These are phyloP conservation scores for Hesperia comma DNA, from an alignment of 2,888 invertebrate species.

Conservation along the genomic window DNA sequence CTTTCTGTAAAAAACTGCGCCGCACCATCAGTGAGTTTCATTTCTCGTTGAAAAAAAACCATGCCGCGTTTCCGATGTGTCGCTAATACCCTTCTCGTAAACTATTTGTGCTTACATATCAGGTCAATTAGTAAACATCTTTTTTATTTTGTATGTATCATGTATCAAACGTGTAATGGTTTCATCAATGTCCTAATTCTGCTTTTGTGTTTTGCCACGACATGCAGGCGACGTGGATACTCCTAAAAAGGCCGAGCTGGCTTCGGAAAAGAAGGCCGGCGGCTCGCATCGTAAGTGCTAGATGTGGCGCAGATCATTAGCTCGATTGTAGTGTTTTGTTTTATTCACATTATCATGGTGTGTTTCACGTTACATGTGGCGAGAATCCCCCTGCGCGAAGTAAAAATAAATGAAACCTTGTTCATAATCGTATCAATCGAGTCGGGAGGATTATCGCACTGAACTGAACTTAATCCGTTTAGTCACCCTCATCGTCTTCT, in stretches of 20 bases:
- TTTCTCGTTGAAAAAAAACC: conserved; percentile 32
- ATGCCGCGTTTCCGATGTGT: conserved; percentile 21
- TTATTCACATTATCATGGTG: conserved; percentile 40
- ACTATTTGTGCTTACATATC: conserved; percentile 22
- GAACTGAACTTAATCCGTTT: conserved; percentile 26
- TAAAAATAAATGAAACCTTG: conserved; percentile 31
- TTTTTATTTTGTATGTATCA: conserved; percentile 44
- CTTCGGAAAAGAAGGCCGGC: conserved; percentile 78
- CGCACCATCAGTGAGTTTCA: conserved; percentile 79
- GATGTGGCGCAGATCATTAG: conserved; percentile 70
- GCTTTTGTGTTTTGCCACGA: conserved; percentile 81
- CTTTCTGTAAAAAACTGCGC: conserved; percentile 80
- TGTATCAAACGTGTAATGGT: conserved; percentile 52
- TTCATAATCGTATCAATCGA: conserved; percentile 21
- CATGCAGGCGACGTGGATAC: conserved; percentile 81
- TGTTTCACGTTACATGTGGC: conserved; percentile 29
- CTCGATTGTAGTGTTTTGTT: conserved; percentile 47
- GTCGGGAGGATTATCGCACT: conserved; percentile 33
- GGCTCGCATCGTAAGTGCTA: conserved; percentile 82
- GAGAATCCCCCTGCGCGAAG: conserved; percentile 31
- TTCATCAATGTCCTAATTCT: conserved; percentile 78
- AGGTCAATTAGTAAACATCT: conserved; percentile 30
- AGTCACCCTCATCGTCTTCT: conserved; percentile 25
- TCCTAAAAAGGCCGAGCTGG: conserved; percentile 80
- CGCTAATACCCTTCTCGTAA: conserved; percentile 14